Base-by-base conservation (phyloP, 1,140 invertebrate genomes). In the Globodera rostochiensis region DNA sequence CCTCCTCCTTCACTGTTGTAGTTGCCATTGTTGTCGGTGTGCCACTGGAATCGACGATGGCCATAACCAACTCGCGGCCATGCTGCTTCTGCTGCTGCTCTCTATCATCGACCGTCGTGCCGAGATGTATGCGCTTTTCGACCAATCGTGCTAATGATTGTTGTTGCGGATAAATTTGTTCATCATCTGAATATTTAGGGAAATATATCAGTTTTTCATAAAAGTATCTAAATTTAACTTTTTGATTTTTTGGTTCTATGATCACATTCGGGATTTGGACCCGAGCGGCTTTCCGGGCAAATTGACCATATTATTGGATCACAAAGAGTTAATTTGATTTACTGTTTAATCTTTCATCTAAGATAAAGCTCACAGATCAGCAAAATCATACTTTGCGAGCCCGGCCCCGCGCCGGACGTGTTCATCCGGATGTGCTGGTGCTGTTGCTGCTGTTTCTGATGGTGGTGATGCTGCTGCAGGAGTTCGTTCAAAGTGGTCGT, bases 391-490 rank as follows among this genome's bases (percentile, higher is more conserved):
- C 69, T 71, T 71, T 71, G 69, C 25, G 69, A 47, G 69, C 69
- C 25, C 69, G 25, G 69, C 8, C 69, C 69, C 46, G 69, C 46
- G 8, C 25, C 46, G 69, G 25, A 71, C 57, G 57, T 60, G 57
- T 19, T 60, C 57, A 60, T 60, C 57, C 57, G 57, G 15, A 60
- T 60, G 69, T 71, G 46, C 46, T 71, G 69, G 11, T 71, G 69
- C 25, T 25, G 25, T 25, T 25, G 25, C 25, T 47, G 69, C 69
- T 47, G 69, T 60, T 60, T 60, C 11, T 60, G 57, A 4, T 71
- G 69, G 25, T 21, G 8, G 6, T 6, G 69, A 0, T 47, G 69
- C 15, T 71, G 69, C 21, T 9, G 69, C 4, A 71, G 69, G 3
- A 71, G 69, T 36, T 3, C 69, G 69, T 47, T 71, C 25, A 71